Conservation (phyloP, 2,888 invertebrate genomes). For the Caradrina kadenii region DNA sequence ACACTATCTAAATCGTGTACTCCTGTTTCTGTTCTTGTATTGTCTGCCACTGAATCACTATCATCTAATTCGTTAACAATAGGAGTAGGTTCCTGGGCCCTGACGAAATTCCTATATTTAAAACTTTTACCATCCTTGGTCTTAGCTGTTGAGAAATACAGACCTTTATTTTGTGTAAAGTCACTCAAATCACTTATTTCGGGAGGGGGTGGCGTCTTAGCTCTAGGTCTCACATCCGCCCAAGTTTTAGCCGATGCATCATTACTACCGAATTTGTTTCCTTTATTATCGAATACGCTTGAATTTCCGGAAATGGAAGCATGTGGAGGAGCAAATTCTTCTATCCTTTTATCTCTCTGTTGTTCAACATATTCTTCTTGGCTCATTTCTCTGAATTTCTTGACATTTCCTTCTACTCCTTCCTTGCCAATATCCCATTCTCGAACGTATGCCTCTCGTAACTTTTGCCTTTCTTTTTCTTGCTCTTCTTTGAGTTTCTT, state of each 20-base stretch:
- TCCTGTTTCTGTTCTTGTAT: constrained; percentile 64
- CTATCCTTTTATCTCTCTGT: constrained; percentile 92
- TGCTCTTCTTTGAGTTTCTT: constrained; percentile 81
- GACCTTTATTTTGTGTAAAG: constrained; percentile 73
- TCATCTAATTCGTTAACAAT: constrained; percentile 82
- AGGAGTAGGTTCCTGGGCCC: constrained; percentile 74
- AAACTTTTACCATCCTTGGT: constrained; percentile 67
- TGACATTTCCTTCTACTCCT: constrained; percentile 87
- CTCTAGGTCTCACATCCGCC: constrained; percentile 80
- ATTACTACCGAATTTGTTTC: constrained; percentile 69
- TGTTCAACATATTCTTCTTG: constrained; percentile 95
- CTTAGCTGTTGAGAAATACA: constrained; percentile 80
- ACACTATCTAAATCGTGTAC: constrained; percentile 63
- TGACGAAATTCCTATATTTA: constrained; percentile 84
- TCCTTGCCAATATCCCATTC: constrained; percentile 94
- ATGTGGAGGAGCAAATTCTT: constrained; percentile 95
- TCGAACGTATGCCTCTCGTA: constrained; percentile 90
- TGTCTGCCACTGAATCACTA: constrained; percentile 60
- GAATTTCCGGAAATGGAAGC: constrained; percentile 67
- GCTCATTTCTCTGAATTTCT: constrained; percentile 90
- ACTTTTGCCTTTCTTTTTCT: constrained; percentile 87
- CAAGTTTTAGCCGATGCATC: constrained; percentile 73
- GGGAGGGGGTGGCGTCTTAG: constrained; percentile 74
- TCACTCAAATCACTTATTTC: constrained; percentile 68
- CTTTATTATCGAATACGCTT: constrained; percentile 78